These are phyloP conservation scores for Lordiphosa mommai DNA, from an alignment of 1,140 invertebrate genomes.

Conservation along the genomic window DNA sequence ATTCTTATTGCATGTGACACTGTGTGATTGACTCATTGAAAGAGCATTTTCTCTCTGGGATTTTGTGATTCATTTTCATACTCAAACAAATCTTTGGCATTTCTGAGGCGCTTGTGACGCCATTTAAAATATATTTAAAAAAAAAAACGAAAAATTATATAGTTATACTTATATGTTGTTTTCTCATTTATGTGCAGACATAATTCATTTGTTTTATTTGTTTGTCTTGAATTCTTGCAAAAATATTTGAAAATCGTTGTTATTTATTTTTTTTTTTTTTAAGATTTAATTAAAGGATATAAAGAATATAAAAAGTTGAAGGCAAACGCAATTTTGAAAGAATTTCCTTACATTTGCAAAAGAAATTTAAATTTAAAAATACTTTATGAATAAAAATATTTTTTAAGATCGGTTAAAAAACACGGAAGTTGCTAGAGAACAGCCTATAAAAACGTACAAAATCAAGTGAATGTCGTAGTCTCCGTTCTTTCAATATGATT, in stretches of 20 bases:
- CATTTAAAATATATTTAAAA: background rate
- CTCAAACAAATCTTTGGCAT: conserved; percentile 16
- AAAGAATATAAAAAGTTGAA: no score
- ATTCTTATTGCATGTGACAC: conserved; percentile 53
- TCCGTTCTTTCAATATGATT: no score
- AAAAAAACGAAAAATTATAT: conserved; percentile 1
- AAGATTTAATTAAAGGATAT: no score
- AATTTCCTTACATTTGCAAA: no score
- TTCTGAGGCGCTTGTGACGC: conserved; percentile 37
- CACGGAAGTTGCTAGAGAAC: no score
- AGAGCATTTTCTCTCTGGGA: conserved; percentile 28
- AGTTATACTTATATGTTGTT: conserved; percentile 5
- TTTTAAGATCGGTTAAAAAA: no score
- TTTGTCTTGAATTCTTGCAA: conserved; percentile 50
- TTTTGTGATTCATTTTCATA: conserved; percentile 37
- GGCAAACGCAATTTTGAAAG: no score
- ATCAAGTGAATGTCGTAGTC: no score
- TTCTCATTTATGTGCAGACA: conserved; percentile 48
- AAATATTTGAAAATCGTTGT: background rate
- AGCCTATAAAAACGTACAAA: no score
- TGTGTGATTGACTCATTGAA: conserved; percentile 56
- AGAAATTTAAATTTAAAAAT: no score
- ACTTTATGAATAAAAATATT: no score
- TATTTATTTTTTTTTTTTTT: no score
- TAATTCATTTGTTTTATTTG: conserved; percentile 77